phyloP scores from a whole-genome alignment of 2,797 vertebrate species.

The Euthynnus affinis region DNA sequence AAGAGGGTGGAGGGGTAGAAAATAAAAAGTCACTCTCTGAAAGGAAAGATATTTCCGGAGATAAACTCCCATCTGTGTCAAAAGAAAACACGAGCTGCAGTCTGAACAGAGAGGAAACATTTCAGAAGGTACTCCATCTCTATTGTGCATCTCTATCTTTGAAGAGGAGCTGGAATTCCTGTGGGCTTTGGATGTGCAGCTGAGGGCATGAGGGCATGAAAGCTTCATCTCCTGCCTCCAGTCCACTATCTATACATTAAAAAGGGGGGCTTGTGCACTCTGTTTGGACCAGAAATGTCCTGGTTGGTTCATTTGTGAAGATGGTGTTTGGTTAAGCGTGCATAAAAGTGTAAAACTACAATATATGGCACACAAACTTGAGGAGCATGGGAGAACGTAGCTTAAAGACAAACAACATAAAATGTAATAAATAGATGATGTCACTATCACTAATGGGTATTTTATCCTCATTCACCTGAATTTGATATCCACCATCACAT shows the following conservation, averaged over 20 bases:
- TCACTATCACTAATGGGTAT: neutral
- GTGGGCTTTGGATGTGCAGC: conserved; percentile 47
- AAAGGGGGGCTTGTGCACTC: neutral
- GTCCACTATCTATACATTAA: conserved; percentile 17
- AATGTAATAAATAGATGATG: neutral
- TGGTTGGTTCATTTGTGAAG: neutral
- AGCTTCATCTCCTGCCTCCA: conserved; percentile 20
- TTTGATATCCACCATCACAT: conserved; percentile 37
- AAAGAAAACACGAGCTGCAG: conserved; percentile 42
- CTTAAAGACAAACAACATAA: neutral
- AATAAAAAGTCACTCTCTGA: conserved; percentile 52
- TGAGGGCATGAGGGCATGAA: conserved; percentile 66
- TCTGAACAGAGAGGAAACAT: conserved; percentile 37
- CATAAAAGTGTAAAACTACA: neutral
- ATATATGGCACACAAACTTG: neutral
- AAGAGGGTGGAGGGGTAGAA: conserved; percentile 23
- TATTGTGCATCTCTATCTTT: conserved; percentile 63
- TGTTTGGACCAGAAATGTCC: neutral
- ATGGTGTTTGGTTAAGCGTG: neutral
- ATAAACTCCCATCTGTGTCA: conserved; percentile 61
- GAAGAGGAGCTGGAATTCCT: conserved; percentile 66
- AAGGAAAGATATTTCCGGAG: conserved; percentile 67
- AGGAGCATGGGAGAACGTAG: neutral
- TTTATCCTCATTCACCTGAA: conserved; percentile 47
- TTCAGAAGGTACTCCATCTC: conserved; percentile 46